Conservation (phyloP, 2,888 invertebrate genomes). For the Synanthedon tipuliformis region DNA sequence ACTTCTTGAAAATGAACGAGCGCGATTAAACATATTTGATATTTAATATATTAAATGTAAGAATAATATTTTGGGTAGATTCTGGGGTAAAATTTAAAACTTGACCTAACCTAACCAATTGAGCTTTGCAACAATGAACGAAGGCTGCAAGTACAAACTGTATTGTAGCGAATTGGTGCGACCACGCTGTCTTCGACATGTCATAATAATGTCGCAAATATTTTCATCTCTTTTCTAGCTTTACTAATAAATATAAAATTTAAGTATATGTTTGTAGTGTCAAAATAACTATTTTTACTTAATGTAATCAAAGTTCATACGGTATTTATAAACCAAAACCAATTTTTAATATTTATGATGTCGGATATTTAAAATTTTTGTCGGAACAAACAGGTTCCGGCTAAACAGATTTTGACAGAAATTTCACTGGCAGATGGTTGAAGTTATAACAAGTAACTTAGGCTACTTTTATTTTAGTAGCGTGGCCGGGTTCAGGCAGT, state of each 20-base stretch:
- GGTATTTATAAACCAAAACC: too few relatives aligned
- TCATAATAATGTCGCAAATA: conserved; percentile 2
- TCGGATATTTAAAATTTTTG: background rate
- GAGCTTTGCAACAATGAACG: conserved; percentile 32
- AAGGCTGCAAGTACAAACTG: conserved; percentile 40
- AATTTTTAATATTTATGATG: background rate
- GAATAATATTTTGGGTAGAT: too few relatives aligned
- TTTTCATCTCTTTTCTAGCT: background rate
- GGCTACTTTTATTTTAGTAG: background rate
- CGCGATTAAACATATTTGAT: too few relatives aligned
- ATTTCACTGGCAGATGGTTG: background rate
- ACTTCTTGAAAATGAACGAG: background rate
- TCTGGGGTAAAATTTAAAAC: background rate
- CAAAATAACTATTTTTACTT: too few relatives aligned
- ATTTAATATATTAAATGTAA: too few relatives aligned
- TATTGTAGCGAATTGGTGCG: conserved; percentile 41
- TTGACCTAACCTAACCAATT: conserved; percentile 32
- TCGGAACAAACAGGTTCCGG: background rate
- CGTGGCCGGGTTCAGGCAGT: too few relatives aligned
- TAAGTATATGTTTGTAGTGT: too few relatives aligned
- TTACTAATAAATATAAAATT: too few relatives aligned
- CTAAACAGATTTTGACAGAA: background rate
- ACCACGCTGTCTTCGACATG: too few relatives aligned
- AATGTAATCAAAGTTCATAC: too few relatives aligned
- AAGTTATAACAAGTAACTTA: background rate